These are phyloP conservation scores for Clarias platycephalus DNA, from an alignment of 2,797 vertebrate species.

Conservation along the genomic window DNA sequence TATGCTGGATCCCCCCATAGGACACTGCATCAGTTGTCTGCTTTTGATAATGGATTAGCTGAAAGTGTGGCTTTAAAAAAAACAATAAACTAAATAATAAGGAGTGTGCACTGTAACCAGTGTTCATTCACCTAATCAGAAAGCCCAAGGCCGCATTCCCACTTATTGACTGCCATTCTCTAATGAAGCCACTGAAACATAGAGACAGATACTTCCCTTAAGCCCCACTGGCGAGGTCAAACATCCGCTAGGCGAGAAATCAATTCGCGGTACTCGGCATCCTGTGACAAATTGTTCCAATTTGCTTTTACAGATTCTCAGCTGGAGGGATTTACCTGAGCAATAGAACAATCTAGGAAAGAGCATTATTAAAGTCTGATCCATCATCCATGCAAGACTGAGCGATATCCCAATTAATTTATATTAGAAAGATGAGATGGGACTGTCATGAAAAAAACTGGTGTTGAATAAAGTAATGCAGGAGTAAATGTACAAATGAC, in stretches of 20 bases:
- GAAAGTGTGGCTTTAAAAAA: too few relatives aligned
- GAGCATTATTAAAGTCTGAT: conserved; percentile 10
- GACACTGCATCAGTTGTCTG: too few relatives aligned
- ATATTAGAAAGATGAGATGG: not conserved
- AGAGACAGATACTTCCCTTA: conserved; percentile 46
- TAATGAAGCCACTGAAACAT: conserved; percentile 54
- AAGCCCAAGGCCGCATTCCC: conserved; percentile 33
- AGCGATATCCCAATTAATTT: not conserved
- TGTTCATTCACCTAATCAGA: conserved; percentile 36
- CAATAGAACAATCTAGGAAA: conserved; percentile 19
- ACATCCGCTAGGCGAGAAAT: conserved; percentile 45
- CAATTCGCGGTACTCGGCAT: conserved; percentile 47
- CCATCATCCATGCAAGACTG: not conserved
- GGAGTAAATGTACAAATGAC: not conserved
- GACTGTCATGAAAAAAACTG: not conserved
- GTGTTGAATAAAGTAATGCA: not conserved
- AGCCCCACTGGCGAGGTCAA: conserved; percentile 42
- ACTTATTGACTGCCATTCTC: conserved; percentile 49
- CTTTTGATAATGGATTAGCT: too few relatives aligned
- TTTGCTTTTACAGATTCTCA: conserved; percentile 41
- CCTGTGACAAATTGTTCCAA: conserved; percentile 46
- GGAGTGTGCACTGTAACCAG: conserved; percentile 22
- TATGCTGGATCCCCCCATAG: too few relatives aligned
- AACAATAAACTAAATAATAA: too few relatives aligned
- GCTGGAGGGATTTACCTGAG: conserved; percentile 23